Evolutionary conservation across 2,888 invertebrate genomes (phyloP).

Genomic region (Brachyopa scutellaris): DNA sequence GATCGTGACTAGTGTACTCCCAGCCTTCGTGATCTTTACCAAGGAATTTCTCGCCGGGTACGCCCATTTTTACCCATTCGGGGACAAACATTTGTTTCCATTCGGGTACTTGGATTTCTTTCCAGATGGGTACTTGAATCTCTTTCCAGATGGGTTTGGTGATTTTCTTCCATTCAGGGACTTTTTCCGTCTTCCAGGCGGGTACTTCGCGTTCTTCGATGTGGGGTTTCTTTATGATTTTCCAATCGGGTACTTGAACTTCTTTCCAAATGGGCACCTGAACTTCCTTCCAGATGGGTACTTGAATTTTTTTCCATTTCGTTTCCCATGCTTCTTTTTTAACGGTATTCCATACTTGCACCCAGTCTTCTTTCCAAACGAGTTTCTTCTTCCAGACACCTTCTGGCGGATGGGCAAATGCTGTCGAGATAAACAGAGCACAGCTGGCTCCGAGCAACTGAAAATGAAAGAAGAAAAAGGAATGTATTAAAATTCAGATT

Average conservation of each 20-base stretch:
- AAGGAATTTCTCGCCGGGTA: conserved; percentile 90
- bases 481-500: no score
- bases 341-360: conserved; percentile 86
- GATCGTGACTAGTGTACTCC: conserved; percentile 92
- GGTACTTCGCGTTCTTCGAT: conserved; percentile 89
- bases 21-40: conserved; percentile 92
- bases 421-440: conserved; percentile 78
- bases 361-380: conserved; percentile 92
- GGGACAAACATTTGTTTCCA: conserved; percentile 85
- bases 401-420: conserved; percentile 83
- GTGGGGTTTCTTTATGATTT: conserved; percentile 83
- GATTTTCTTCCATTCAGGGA: conserved; percentile 86
- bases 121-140: conserved; percentile 88
- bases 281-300: conserved; percentile 90
- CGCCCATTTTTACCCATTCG: conserved; percentile 85
- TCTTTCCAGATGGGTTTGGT: conserved; percentile 84
- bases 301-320: conserved; percentile 89
- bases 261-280: conserved; percentile 90
- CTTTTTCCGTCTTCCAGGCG: conserved; percentile 88
- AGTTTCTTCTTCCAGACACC: conserved; percentile 92
- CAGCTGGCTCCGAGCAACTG: conserved; percentile 80
- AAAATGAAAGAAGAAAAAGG: conserved; percentile 24
- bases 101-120: conserved; percentile 83
- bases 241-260: conserved; percentile 88
- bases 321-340: conserved; percentile 89